A percentile compares a stretch with the other conserved stretches of the same genome.
Conservation (phyloP, 2,797 vertebrate species). For the Taeniopygia guttata region DNA sequence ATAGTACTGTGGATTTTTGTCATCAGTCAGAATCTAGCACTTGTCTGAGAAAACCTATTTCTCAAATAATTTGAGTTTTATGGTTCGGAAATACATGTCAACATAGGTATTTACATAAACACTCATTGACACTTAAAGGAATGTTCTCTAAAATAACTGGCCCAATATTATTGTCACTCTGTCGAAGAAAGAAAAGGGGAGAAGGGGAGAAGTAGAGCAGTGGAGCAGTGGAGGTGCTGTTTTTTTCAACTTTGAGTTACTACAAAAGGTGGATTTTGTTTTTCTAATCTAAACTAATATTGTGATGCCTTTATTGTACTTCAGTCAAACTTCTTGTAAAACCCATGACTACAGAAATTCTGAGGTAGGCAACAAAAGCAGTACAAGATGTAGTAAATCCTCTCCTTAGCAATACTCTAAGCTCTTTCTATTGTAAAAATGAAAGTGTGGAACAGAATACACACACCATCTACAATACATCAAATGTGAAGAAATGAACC, state of each 20-base stretch:
- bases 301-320: neutral
- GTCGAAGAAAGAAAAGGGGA: neutral
- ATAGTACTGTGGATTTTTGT: neutral
- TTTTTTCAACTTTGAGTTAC: neutral
- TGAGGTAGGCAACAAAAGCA: neutral
- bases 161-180: neutral
- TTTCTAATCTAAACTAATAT: slow-evolving; percentile 19
- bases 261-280: neutral
- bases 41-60: neutral
- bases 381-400: slow-evolving; percentile 17
- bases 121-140: neutral
- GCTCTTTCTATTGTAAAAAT: neutral
- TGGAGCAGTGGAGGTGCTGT: neutral
- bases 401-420: neutral
- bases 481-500: neutral
- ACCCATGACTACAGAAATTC: neutral
- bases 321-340: slow-evolving; percentile 30
- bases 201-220: too few species aligned
- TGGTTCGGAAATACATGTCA: neutral
- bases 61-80: neutral
- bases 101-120: neutral
- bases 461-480: neutral
- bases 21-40: neutral
- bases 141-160: neutral
- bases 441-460: neutral